phyloP scores from a whole-genome alignment of 2,113 vertebrate species.

The Tetrax tetrax region DNA sequence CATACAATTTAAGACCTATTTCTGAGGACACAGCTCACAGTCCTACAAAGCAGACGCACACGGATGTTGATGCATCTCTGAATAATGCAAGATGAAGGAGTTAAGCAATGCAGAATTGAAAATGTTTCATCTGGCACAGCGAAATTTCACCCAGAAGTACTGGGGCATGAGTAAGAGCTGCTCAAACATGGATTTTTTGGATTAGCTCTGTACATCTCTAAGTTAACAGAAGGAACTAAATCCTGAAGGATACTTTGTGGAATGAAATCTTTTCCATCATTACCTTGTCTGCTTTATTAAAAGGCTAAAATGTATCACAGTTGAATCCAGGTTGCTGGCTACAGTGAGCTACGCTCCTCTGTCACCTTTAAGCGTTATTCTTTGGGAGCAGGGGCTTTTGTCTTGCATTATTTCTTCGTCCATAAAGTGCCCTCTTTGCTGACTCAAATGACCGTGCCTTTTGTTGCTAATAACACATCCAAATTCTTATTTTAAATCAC shows the following conservation, averaged over 20 bases:
- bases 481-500: constrained; percentile 57
- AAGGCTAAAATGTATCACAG: neutral
- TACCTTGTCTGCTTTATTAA: neutral
- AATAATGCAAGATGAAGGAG: neutral
- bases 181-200: neutral
- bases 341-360: neutral
- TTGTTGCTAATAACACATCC: neutral
- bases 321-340: neutral
- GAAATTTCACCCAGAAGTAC: neutral
- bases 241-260: neutral
- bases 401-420: neutral
- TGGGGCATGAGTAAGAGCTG: neutral
- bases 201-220: neutral
- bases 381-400: neutral
- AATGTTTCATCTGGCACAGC: neutral
- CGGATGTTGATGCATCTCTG: neutral
- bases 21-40: neutral
- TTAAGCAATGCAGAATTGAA: neutral
- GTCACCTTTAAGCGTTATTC: neutral
- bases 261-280: neutral
- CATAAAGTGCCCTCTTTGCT: constrained; percentile 18
- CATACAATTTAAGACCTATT: neutral
- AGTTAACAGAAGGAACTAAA: neutral
- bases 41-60: neutral
- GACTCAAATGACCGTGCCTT: constrained; percentile 8